A percentile compares a stretch with the other conserved stretches of the same genome.
These are phyloP conservation scores for Aphidius ervi DNA, from an alignment of 1,140 invertebrate species.

Conservation along the genomic window DNA sequence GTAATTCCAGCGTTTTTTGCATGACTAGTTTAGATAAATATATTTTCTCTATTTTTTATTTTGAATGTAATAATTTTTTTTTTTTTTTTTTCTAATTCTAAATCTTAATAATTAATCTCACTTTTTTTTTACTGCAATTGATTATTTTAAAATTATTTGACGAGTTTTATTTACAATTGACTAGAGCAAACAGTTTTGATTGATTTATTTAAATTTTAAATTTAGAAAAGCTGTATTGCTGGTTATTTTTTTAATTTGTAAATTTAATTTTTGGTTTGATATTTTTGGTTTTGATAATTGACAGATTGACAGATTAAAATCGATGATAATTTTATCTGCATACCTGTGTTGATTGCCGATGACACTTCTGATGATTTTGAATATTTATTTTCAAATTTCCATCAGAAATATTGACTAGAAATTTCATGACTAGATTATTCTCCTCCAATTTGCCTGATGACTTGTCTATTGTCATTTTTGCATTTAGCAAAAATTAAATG, in stretches of 20 bases:
- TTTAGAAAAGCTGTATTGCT: not conserved
- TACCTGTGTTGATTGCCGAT: no score
- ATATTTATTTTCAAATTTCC: no score
- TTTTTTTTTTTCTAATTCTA: not conserved
- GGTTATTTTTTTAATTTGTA: not conserved
- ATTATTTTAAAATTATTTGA: not conserved
- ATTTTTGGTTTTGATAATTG: no score
- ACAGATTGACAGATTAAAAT: no score
- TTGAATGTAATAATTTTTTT: not conserved
- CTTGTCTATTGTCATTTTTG: not conserved
- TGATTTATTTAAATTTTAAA: not conserved
- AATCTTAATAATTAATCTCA: constrained; percentile 1
- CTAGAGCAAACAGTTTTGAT: constrained; percentile 1
- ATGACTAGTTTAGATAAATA: not conserved
- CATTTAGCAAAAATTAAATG: not conserved
- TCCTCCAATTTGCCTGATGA: no score
- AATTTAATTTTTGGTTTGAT: no score
- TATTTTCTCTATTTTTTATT: not conserved
- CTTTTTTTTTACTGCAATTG: not conserved
- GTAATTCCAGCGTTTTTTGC: not conserved
- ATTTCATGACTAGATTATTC: no score
- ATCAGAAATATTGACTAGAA: no score
- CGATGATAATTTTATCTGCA: no score
- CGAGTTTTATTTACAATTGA: not conserved
- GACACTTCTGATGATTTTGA: no score